Conservation (phyloP, 2,797 vertebrate genomes). For the Crypturellus tataupa region DNA sequence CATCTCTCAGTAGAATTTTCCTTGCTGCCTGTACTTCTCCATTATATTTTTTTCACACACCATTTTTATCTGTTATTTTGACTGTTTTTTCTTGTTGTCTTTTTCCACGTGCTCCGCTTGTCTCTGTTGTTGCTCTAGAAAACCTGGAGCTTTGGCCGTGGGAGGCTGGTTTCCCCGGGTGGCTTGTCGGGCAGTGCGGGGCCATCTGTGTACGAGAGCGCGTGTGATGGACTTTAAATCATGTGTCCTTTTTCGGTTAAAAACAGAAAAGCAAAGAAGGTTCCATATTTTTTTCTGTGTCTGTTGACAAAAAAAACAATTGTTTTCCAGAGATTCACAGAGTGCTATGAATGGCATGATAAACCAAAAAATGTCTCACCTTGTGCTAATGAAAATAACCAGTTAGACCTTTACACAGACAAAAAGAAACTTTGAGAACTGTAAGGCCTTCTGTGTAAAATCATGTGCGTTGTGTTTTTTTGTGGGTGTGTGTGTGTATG, state of each 20-base stretch:
- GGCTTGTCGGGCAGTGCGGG: no score
- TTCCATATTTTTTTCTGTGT: no score
- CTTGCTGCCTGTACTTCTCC: slow-evolving; percentile 8
- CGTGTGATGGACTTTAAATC: no score
- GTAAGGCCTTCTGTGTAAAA: slow-evolving; percentile 23
- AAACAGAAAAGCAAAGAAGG: no score
- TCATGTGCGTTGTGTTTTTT: background rate
- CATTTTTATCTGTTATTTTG: background rate
- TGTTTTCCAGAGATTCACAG: no score
- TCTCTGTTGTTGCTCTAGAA: no score
- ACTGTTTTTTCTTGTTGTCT: background rate
- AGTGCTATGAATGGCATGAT: background rate
- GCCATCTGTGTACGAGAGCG: no score
- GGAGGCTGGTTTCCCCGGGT: no score
- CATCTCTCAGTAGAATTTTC: slow-evolving; percentile 30
- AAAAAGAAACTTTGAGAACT: background rate
- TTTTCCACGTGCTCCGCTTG: background rate
- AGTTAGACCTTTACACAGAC: background rate
- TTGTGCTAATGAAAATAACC: background rate
- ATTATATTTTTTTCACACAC: background rate
- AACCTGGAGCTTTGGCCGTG: no score
- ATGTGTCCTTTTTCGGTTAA: no score
- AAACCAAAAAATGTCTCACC: background rate
- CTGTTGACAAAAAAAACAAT: no score
- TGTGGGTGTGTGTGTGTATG: background rate